Base-by-base conservation (phyloP, 2,797 vertebrate species). In the Chaenodraco wilsoni region DNA sequence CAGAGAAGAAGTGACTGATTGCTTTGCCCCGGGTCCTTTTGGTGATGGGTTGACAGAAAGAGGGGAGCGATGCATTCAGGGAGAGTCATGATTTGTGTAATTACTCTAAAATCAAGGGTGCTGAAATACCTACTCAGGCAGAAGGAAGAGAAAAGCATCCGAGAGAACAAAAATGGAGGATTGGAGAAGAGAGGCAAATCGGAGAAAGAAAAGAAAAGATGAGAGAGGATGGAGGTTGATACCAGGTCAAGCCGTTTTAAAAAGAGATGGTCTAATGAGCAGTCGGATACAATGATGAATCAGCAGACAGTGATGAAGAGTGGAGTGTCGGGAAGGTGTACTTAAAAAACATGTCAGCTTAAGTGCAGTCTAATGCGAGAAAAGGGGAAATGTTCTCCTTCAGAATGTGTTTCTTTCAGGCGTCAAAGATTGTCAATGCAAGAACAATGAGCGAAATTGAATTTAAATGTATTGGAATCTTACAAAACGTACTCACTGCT, bases 41-140 rank as follows among this genome's bases (percentile, higher is more conserved):
- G 79, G 59, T 85, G 84, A 87, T 79, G 75, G 86, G 75, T 57
- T 87, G 84, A 89, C 82, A 73, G 77, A 76, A 52, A 69, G 69
- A 73, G 48, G 55, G 76, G 70, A 78, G 74, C 78, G 76, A 77
- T 71, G 76, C 89, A 84, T 85, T 85, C 69, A 77, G 69, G 70
- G 86, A 84, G 81, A 89, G 82, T 88, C 90, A 91, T 91, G 85
- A 90, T 88, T 93, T 93, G 60, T 70, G 83, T 88, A 91, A 92
- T 92, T 91, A 92, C 87, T 84, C 78, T 70, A 79, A 87, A 92
- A 89, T 93, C 90, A 91, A 90, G 86, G 33, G 87, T 87, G 82
- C 81, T 83, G 84, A 85, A 88, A 87, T 85, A 87, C 89, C 84
- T 72, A 70, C 70, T 86, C 72, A 33, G 86, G 79, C 82, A 82